phyloP scores from a whole-genome alignment of 2,888 invertebrate species.

The Nephrotoma guestfalica region DNA sequence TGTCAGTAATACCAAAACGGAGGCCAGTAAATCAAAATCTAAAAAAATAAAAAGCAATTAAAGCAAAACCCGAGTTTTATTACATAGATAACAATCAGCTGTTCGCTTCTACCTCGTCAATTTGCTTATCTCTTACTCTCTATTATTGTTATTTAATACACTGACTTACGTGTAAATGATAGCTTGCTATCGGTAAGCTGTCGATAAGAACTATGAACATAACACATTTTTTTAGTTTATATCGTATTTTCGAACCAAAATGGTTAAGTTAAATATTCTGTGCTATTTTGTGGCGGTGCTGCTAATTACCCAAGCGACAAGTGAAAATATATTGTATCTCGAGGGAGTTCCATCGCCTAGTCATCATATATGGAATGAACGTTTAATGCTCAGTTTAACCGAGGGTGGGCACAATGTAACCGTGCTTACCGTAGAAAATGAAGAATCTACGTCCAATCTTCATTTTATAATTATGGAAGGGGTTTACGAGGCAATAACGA shows the following conservation, averaged over 20 bases:
- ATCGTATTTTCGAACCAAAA: neutral
- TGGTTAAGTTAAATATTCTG: neutral
- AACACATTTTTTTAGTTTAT: neutral
- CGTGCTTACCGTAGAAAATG: constrained; percentile 7
- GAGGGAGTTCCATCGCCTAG: constrained; percentile 8
- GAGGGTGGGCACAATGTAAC: constrained; percentile 10
- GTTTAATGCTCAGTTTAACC: constrained; percentile 5
- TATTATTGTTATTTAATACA: neutral
- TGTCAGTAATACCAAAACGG: neutral
- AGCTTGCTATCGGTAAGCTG: neutral
- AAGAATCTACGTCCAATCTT: constrained; percentile 7
- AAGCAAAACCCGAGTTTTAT: neutral
- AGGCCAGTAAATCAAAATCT: neutral
- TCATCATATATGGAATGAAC: constrained; percentile 10
- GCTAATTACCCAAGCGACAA: neutral
- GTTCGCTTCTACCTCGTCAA: neutral
- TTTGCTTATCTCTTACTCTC: neutral
- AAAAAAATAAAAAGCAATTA: neutral
- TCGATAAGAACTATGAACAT: neutral
- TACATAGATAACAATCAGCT: neutral
- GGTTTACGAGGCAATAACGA: constrained; percentile 8
- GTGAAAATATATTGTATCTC: constrained; percentile 10
- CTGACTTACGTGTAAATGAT: neutral
- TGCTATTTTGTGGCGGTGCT: neutral
- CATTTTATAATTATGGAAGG: constrained; percentile 10